These are phyloP conservation scores for Physocephala rufipes DNA, from an alignment of 2,888 invertebrate genomes.

Conservation along the genomic window DNA sequence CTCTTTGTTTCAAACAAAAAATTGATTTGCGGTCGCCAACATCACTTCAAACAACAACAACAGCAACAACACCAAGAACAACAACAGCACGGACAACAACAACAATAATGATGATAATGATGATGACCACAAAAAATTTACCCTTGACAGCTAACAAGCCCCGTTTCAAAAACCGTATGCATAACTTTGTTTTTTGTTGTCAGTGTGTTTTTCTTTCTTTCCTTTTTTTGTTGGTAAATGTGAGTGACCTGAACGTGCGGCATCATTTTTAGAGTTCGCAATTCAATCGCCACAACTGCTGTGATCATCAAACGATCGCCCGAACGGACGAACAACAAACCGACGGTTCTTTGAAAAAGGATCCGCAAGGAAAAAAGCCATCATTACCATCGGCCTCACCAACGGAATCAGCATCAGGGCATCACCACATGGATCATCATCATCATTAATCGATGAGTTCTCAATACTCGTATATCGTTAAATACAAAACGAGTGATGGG, in stretches of 20 bases:
- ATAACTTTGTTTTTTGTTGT: background rate
- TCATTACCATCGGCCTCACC: too few relatives aligned
- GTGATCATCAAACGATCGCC: too few relatives aligned
- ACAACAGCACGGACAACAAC: too few relatives aligned
- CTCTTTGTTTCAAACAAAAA: too few relatives aligned
- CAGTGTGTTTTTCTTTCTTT: background rate
- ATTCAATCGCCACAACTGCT: background rate
- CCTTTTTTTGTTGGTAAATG: background rate
- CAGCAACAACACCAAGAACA: too few relatives aligned
- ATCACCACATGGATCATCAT: background rate
- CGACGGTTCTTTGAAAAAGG: background rate
- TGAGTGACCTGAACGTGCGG: slow-evolving; percentile 7
- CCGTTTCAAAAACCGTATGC: background rate
- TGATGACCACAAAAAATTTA: background rate
- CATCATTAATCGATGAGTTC: slow-evolving; percentile 28
- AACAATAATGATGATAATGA: too few relatives aligned
- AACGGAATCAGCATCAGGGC: background rate
- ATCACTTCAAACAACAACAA: too few relatives aligned
- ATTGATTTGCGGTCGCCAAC: too few relatives aligned
- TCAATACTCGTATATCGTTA: slow-evolving; percentile 12
- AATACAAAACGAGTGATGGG: too few relatives aligned
- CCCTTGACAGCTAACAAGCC: slow-evolving; percentile 21
- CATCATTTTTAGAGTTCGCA: background rate
- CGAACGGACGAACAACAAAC: too few relatives aligned
- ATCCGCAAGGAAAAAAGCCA: background rate